A percentile compares a stretch with the other conserved stretches of the same genome.
Conservation (phyloP, 2,888 invertebrate genomes). For the Epicampocera succincta region DNA sequence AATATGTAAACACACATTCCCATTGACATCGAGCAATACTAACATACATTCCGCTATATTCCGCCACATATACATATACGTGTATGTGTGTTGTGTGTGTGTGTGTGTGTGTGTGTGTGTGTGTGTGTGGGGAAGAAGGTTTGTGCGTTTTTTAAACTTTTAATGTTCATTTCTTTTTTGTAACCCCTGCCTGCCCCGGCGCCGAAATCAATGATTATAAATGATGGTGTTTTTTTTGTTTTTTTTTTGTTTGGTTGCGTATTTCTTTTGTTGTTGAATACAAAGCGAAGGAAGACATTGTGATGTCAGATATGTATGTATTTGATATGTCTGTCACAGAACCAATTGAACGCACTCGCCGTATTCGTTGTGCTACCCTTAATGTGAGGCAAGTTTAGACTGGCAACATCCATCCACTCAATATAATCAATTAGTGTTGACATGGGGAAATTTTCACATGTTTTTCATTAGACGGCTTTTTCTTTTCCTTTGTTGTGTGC, state of each 20-base stretch:
- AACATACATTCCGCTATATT: no score
- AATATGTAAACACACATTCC: no score
- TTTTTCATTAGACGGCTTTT: conserved; percentile 19
- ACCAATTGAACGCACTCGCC: conserved; percentile 18
- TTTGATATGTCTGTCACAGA: conserved; percentile 9
- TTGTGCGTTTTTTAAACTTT: no score
- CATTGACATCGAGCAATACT: no score
- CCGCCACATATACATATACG: no score
- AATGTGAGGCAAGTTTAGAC: conserved; percentile 20
- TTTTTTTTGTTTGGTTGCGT: background rate
- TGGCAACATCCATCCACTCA: conserved; percentile 39
- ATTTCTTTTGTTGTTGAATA: background rate
- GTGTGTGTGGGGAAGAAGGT: no score
- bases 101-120: no score
- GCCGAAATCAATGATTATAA: conserved; percentile 43
- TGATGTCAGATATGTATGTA: background rate
- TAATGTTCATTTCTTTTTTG: background rate
- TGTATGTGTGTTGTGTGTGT: no score
- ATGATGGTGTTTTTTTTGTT: conserved; percentile 47
- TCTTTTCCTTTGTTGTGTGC: background rate
- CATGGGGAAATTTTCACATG: conserved; percentile 55
- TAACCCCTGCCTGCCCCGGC: background rate
- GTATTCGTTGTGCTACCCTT: conserved; percentile 36
- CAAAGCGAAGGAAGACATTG: background rate
- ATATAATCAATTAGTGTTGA: conserved; percentile 63